Evolutionary conservation across 1,140 invertebrate genomes (phyloP), one percentile per base, ranked within the genome.

Genomic region (Mya arenaria): DNA sequence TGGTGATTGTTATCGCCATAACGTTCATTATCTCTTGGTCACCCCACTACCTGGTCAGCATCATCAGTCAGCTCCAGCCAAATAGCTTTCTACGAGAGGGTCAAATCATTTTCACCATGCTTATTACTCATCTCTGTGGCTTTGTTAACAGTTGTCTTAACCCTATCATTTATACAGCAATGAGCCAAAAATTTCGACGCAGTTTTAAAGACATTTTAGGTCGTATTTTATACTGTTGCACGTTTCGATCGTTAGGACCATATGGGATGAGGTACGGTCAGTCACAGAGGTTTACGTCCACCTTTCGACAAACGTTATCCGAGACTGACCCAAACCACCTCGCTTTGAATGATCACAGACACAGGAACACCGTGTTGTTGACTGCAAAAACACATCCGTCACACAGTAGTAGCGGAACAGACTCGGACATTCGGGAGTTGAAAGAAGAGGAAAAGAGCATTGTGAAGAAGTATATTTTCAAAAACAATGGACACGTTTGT

Each of bases 91-190:
- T 94, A n/a, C 71, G 88, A 1, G 82, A 92, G 32, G 75, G 90
- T 30, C 90, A 94, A 55, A 94, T 92, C 79, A 91, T 94, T 72
- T 94, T 94, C 77, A 94, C 92, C 39, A 94, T 94, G 93, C 88
- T 94, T 1, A 88, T 88, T 36, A 92, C 93, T 23, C 94, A 94
- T 78, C 83, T 94, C 5, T 90, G 92, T 30, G 93, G 92, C 25
- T 94, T 94, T 79, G 73, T 93, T 8, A 94, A 94, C 82, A 94
- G 93, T 30, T 97, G 96, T 89, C 96, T 97, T 78, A 97, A 97
- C 92, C 97, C 97, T 0, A 95, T 97, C n/a, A 97, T 97, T 68
- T 97, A 94, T 83, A 89, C 89, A 0, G 86, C 90, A 8, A 94
- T 94, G 94, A 94, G 93, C 82, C 87, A 90, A 0, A 89, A 93